Evolutionary conservation across 1,140 invertebrate species (phyloP).

Genomic region (Chionoecetes opilio): DNA sequence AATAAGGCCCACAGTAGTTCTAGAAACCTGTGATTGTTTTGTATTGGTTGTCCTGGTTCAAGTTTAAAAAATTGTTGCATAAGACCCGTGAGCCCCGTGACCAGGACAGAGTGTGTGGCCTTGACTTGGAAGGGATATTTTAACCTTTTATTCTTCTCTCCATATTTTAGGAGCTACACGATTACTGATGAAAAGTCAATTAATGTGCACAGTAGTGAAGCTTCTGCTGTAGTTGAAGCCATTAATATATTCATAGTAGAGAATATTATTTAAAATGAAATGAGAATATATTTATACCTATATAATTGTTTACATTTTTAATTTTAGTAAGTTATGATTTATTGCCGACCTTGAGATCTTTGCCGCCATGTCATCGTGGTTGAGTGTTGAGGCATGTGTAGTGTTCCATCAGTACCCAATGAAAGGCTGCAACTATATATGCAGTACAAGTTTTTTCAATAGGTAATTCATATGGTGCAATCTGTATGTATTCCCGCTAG

Average conservation of each 20-base stretch:
- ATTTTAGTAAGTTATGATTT: slow-evolving; percentile 1
- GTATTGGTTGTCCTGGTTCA: background rate
- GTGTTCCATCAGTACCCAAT: background rate
- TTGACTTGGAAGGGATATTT: too few species aligned
- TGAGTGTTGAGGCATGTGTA: slow-evolving; percentile 2
- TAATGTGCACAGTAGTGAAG: background rate
- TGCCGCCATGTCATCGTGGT: background rate
- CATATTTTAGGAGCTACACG: background rate
- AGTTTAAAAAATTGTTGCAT: background rate
- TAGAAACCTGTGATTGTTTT: background rate
- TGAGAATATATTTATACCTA: too few species aligned
- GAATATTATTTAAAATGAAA: background rate
- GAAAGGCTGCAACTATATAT: background rate
- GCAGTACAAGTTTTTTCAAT: too few species aligned
- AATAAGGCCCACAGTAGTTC: background rate
- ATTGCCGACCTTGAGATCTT: background rate
- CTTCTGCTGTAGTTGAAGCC: background rate
- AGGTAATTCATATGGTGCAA: background rate
- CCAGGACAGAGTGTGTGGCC: background rate
- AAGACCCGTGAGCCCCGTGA: background rate
- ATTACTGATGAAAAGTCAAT: background rate
- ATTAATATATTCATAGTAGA: background rate
- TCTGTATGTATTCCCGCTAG: background rate
- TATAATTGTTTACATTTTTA: background rate
- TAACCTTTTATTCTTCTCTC: too few species aligned